Base-by-base conservation (phyloP, 2,113 vertebrate species). In the Balaeniceps rex region DNA sequence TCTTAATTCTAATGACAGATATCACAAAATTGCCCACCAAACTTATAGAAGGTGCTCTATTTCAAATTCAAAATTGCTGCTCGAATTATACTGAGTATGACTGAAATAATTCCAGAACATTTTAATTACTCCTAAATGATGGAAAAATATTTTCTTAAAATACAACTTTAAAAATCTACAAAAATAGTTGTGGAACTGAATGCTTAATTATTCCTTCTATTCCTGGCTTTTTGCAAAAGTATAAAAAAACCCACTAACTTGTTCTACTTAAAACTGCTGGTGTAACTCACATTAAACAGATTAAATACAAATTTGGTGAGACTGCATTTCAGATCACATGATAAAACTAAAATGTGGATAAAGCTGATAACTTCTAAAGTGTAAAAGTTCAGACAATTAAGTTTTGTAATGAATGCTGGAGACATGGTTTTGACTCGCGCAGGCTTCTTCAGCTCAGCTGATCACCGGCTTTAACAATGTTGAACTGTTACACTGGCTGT, bases 91-190 rank as follows among this genome's bases (percentile, higher is more conserved):
- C 58, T 57, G 26, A 71, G 46, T 60, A 83, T 49, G 77, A 93
- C 40, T 40, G 68, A 94, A 91, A 93, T 60, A 83, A 7, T 84
- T 81, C 34, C 55, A 93, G 72, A 89, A 91, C 46, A 94, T 91
- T 88, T 96, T 88, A 92, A 88, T 91, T 84, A 76, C 44, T 88
- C 12, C 34, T 68, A 71, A 88, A 82, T 88, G 11, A 83, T 7
- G 77, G 61, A 47, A 94, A 83, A 92, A 83, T 77, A 92, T 86
- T 91, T 91, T 92, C 54, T 95, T 93, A 77, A 93, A 91, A 92
- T 76, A 51, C n/a, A 76, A 4, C 46, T 71, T 82, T 51, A 42
- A 91, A 96, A 92, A 80, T 88, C 58, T 86, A 64, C 57, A 80
- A 22, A 88, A 86, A 65, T 33, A 64, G 6, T 85, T 57, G 19